Evolutionary conservation across 1,140 invertebrate species (phyloP), one percentile per base, ranked within the genome.

Genomic region (Heterodera carotae): DNA sequence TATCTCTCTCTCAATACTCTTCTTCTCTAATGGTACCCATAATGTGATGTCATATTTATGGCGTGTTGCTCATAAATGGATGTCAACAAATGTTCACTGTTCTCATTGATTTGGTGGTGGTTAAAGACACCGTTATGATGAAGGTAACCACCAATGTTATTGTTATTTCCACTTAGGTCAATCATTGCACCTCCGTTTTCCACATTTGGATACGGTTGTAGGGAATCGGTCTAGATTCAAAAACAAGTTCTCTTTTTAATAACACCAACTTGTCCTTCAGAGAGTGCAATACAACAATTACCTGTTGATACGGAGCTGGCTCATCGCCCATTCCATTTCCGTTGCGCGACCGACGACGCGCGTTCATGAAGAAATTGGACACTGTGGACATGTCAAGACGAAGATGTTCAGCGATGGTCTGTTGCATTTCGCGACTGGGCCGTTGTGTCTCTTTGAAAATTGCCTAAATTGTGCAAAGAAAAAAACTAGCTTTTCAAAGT

Each of bases 341-440:
- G 70, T 84, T 84, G 39, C 82, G 31, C 31, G 83, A 81, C 73
- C 97, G 91, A 82, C 96, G 91, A 70, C 97, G 90, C 33, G 96
- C 96, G 89, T 99, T 99, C 97, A 99, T 99, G 91, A 99, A 99
- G 91, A 99, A 99, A 89, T 99, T 99, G 29, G 96, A 96, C 27
- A 99, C 97, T 27, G 97, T 99, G 39, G 95, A 97, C 34, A 97
- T 94, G 88, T 98, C 96, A 76, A 99, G 91, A 78, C 96, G 95
- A 82, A 99, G 90, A 88, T 99, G 96, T 82, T 96, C 91, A 36
- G 96, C 96, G 89, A 99, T 99, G 80, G 96, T 98, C 83, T 97
- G 94, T 90, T 99, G 97, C 97, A 99, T 99, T 90, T 99, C 97
- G 90, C 98, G 98, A 81, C 95, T 97, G 80, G 97, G 97, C 89